A percentile compares a stretch with the other conserved stretches of the same genome.
Evolutionary conservation across 35 echinoderm and acorn worm genomes (phyloP).

Genomic region (Apostichopus japonicus): DNA sequence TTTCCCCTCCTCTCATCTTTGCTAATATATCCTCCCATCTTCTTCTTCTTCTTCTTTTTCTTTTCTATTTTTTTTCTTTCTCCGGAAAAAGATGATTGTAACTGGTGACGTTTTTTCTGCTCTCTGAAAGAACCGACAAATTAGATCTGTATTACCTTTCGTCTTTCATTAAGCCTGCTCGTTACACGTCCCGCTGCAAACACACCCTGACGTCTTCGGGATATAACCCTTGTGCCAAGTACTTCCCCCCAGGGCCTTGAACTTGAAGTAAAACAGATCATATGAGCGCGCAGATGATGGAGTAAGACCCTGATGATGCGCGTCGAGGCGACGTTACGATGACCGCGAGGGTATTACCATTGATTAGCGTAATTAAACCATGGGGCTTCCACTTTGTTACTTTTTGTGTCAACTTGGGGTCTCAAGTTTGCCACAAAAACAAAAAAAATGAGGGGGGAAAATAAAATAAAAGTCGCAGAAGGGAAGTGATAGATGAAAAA

Average conservation of each 20-base stretch:
- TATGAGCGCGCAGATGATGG: constrained; percentile 14
- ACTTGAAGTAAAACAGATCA: constrained; percentile 49
- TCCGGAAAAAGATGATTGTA: constrained; percentile 46
- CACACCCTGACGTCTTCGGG: constrained; percentile 30
- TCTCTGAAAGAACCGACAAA: constrained; percentile 16
- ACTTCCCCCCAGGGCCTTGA: constrained; percentile 55
- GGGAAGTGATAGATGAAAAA: neutral
- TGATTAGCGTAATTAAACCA: constrained; percentile 56
- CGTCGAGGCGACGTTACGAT: constrained; percentile 42
- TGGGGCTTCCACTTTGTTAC: constrained; percentile 46
- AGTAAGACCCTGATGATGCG: constrained; percentile 14
- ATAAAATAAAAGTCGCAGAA: constrained; percentile 16
- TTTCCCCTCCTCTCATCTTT: neutral
- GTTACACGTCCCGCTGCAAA: constrained; percentile 51
- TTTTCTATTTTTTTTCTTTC: neutral
- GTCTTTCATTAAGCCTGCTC: constrained; percentile 44
- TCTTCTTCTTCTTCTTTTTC: neutral
- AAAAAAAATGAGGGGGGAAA: neutral
- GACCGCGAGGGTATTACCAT: constrained; percentile 51
- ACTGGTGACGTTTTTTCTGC: constrained; percentile 25
- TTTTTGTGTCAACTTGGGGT: constrained; percentile 37
- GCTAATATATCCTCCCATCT: neutral
- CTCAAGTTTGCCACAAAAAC: neutral
- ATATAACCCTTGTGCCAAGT: constrained; percentile 18
- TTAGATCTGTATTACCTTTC: constrained; percentile 62